Conservation (phyloP, 2,888 invertebrate genomes). For the Ormyrus labotus region DNA sequence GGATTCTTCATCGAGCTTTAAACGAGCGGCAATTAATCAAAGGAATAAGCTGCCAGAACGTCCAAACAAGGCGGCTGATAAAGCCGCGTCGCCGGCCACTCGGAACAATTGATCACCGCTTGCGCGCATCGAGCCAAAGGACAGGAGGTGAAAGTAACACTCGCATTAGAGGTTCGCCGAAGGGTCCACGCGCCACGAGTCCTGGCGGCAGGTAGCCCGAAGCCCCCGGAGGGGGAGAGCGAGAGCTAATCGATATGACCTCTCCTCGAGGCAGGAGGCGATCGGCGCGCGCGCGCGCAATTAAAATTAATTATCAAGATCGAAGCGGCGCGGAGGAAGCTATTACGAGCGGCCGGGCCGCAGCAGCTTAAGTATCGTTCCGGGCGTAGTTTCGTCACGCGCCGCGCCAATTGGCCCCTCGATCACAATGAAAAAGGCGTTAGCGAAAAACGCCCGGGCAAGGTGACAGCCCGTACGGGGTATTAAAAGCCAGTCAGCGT, state of each 20-base stretch:
- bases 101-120: not conserved
- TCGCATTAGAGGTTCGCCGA: not conserved
- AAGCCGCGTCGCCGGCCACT: not conserved
- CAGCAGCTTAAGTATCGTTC: no score
- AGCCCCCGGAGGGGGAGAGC: no score
- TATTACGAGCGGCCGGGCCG: not conserved
- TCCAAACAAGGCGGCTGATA: not conserved
- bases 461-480: not conserved
- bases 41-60: not conserved
- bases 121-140: no score
- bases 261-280: no score
- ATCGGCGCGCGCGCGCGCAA: not conserved
- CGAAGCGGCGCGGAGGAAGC: not conserved
- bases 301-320: conserved; percentile 10
- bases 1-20: not conserved
- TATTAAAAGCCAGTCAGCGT: conserved; percentile 8
- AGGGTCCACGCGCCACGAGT: not conserved
- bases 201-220: no score
- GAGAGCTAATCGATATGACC: no score
- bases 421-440: conserved; percentile 30
- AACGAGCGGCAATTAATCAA: conserved; percentile 11
- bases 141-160: not conserved
- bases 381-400: not conserved
- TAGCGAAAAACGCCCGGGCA: not conserved
- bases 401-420: not conserved